Base-by-base conservation (phyloP, 2,888 invertebrate species). In the Hirtodrosophila duncani region DNA sequence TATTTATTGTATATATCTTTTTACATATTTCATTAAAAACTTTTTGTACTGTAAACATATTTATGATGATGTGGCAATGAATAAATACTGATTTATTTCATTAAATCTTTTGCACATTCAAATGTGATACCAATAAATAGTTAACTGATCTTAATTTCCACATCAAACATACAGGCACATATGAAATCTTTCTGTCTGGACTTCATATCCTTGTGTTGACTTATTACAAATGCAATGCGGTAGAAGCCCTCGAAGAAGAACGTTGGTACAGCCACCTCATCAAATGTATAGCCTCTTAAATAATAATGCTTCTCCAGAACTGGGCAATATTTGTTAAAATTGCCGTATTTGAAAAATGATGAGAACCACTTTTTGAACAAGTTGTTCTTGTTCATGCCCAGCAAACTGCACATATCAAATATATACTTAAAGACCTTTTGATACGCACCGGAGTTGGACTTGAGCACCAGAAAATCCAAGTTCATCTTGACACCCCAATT, bases 321-420 rank as follows among this genome's bases (percentile, higher is more conserved):
- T 0, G 83, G 82, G 37, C 83, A 83, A 2, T 36, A 31, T 8
- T 23, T 36, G 4, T 52, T 26, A 4, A 81, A 62, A 30, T 82
- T 79, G 0, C 83, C 71, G 16, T 63, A 52, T 10, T 46, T 38
- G 17, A 53, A 51, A 6, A 82, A 42, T n/a, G 63, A 60, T 0
- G 48, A 44, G 0, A 68, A 41, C 70, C 72, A 78, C 0, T 29
- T 30, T 3, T 65, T 63, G 3, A 71, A 49, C 8, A 81, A 48
- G 42, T 58, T 75, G 6, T 37, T 62, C 4, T 38, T 56, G 0
- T n/a, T 42, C 2, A 8, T 34, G 1, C 13, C 24, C 46, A 81
- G 42, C 55, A 82, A 31, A 3, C 23, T 53, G 17, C 83, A 83
- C 21, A 77, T 44, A 30, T 82, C 67, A 9, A 83, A 29, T 1